Evolutionary conservation across 1,140 invertebrate genomes (phyloP).

Genomic region (Penaeus japonicus): DNA sequence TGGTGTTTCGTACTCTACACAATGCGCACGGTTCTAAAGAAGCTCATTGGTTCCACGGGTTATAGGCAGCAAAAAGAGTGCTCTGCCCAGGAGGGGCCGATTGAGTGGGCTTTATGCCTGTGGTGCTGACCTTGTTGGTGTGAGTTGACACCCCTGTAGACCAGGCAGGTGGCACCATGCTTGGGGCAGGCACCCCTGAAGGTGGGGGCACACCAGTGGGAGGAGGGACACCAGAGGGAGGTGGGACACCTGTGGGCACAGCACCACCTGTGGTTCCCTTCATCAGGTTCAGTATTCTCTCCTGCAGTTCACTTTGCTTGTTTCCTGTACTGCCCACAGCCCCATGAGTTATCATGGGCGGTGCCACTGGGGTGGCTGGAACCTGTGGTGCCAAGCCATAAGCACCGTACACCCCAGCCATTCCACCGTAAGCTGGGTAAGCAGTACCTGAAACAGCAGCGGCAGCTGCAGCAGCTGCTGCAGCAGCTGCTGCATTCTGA

Average conservation of each 20-base stretch:
- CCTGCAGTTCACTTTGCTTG: constrained; percentile 45
- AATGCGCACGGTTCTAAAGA: neutral
- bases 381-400: constrained; percentile 29
- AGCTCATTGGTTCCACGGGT: constrained; percentile 38
- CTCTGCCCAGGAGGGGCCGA: constrained; percentile 18
- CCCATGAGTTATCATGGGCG: constrained; percentile 36
- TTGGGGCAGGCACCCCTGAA: constrained; percentile 44
- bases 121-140: constrained; percentile 15
- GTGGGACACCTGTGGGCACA: constrained; percentile 42
- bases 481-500: too few species aligned
- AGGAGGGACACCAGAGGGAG: constrained; percentile 43
- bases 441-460: constrained; percentile 40
- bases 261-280: constrained; percentile 31
- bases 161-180: constrained; percentile 49
- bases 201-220: constrained; percentile 50
- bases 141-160: constrained; percentile 10
- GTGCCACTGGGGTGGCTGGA: constrained; percentile 34
- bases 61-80: constrained; percentile 46
- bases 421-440: constrained; percentile 35
- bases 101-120: constrained; percentile 22
- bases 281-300: constrained; percentile 49
- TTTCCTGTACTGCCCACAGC: constrained; percentile 1
- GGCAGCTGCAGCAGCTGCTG: constrained; percentile 7
- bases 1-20: neutral
- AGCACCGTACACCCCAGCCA: constrained; percentile 31